phyloP scores from a whole-genome alignment of 2,113 vertebrate species.

The Peromyscus leucopus region DNA sequence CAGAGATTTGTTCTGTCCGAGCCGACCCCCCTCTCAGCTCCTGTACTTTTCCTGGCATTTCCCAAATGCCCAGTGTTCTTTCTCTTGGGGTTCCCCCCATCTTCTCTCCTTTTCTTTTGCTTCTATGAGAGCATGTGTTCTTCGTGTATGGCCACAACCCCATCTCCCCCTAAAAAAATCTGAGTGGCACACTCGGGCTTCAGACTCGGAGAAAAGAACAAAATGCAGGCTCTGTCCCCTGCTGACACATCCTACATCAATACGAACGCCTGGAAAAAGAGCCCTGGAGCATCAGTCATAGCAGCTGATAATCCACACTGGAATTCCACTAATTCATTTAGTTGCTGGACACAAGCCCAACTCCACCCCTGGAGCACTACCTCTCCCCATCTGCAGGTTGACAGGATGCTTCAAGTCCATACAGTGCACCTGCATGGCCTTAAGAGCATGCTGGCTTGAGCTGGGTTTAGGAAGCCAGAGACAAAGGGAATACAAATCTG shows the following conservation, averaged over 20 bases:
- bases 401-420: too few species aligned
- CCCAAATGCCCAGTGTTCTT: conserved; percentile 22
- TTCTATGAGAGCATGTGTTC: not conserved
- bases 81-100: not conserved
- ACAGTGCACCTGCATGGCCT: not conserved
- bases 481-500: not conserved
- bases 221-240: not conserved
- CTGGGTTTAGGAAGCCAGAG: not conserved
- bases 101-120: not conserved
- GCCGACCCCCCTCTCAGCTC: not conserved
- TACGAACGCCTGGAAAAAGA: not conserved
- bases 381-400: not conserved
- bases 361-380: not conserved
- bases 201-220: not conserved
- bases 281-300: fast-evolving
- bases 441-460: not conserved
- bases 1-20: not conserved
- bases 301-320: not conserved
- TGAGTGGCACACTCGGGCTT: not conserved
- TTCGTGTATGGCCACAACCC: not conserved
- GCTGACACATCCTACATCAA: too few species aligned
- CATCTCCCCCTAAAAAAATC: not conserved
- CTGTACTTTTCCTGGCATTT: conserved; percentile 16
- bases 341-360: not conserved
- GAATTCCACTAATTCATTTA: not conserved